phyloP scores from a whole-genome alignment of 2,888 invertebrate genomes.

The Andrena camellia region DNA sequence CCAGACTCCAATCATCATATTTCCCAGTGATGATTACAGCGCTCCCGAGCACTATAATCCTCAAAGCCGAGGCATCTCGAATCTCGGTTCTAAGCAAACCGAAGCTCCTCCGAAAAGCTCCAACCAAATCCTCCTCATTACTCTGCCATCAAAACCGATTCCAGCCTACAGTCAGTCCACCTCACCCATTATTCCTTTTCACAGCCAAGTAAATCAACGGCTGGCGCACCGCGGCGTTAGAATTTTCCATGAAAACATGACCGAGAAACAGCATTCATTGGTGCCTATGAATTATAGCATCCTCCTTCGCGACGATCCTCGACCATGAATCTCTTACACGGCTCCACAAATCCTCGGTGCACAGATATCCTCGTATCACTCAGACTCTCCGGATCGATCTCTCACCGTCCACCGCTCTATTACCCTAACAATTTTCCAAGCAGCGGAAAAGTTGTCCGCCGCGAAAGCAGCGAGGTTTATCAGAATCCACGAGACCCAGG shows the following conservation, averaged over 20 bases:
- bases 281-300: not conserved
- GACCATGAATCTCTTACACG: not conserved
- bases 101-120: slow-evolving; percentile 36
- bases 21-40: slow-evolving; percentile 51
- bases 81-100: slow-evolving; percentile 45
- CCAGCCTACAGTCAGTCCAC: not conserved
- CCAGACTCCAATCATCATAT: slow-evolving; percentile 47
- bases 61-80: not conserved
- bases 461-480: not conserved
- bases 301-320: not conserved
- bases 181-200: not conserved
- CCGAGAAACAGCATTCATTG: not conserved
- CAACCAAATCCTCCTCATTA: slow-evolving; percentile 45
- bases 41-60: slow-evolving; percentile 45
- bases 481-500: not conserved
- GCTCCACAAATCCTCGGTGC: no score
- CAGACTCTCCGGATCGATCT: no score
- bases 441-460: no score
- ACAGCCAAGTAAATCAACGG: not conserved
- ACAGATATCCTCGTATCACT: no score
- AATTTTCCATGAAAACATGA: not conserved
- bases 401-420: no score
- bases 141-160: not conserved
- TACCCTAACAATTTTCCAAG: no score
- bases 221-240: not conserved